These are phyloP conservation scores for Thamnophis elegans DNA, from an alignment of 2,797 vertebrate species.

Conservation along the genomic window DNA sequence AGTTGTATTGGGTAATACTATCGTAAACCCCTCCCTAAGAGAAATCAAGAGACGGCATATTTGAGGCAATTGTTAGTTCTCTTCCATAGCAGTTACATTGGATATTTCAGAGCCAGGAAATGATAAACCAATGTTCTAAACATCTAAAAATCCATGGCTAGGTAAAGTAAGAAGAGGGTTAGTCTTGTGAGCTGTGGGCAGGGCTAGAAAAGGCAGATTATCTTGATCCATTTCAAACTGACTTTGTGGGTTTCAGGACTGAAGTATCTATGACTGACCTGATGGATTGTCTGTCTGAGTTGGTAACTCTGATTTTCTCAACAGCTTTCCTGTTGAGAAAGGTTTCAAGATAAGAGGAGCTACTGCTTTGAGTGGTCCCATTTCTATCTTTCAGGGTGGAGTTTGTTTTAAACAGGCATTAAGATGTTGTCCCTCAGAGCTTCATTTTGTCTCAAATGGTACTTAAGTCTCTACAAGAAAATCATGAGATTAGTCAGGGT, in stretches of 20 bases:
- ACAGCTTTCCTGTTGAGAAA: background rate
- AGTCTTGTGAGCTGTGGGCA: background rate
- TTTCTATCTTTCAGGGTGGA: background rate
- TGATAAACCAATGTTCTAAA: background rate
- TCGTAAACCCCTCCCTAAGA: background rate
- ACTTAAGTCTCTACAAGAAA: background rate
- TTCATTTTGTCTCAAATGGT: background rate
- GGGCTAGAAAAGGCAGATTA: background rate
- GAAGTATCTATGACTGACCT: background rate
- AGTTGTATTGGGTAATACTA: background rate
- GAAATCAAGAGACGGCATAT: background rate
- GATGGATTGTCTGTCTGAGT: background rate
- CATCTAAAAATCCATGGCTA: background rate
- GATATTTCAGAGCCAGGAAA: background rate
- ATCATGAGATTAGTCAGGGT: background rate
- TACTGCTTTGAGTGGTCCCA: background rate
- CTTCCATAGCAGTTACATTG: background rate
- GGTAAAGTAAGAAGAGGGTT: background rate
- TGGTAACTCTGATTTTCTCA: background rate
- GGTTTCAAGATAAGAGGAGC: background rate
- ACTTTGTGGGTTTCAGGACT: background rate
- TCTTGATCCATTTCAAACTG: background rate
- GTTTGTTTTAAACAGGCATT: background rate
- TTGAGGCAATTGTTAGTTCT: background rate
- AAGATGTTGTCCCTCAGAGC: background rate